phyloP scores from a whole-genome alignment of 2,113 vertebrate genomes.

The Egretta garzetta region DNA sequence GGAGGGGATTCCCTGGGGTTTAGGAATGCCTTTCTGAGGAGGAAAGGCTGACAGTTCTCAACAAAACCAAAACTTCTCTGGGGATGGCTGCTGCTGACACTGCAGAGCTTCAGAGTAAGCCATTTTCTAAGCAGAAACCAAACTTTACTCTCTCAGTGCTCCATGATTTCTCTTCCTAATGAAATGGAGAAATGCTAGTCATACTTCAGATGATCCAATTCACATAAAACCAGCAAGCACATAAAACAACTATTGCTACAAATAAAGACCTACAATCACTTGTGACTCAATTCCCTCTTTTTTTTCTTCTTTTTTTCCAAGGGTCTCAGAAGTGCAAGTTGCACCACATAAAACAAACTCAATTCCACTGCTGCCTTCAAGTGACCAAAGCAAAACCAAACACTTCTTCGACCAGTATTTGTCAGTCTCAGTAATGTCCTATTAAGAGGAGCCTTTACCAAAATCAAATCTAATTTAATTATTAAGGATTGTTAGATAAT shows the following conservation, averaged over 20 bases:
- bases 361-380: not conserved
- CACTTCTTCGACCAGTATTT: not conserved
- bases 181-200: constrained; percentile 5
- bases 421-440: not conserved
- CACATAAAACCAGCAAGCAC: not conserved
- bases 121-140: constrained; percentile 27
- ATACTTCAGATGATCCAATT: not conserved
- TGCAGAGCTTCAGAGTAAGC: not conserved
- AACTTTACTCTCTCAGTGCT: not conserved
- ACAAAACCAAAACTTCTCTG: not conserved
- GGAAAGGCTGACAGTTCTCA: constrained; percentile 19
- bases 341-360: not conserved
- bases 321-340: not conserved
- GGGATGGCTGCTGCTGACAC: not conserved
- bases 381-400: not conserved
- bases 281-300: not conserved
- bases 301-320: not conserved
- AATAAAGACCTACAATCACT: not conserved
- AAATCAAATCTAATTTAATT: not conserved
- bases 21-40: constrained; percentile 46
- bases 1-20: constrained; percentile 56
- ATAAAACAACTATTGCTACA: not conserved
- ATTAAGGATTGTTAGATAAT: not conserved
- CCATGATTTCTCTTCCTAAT: not conserved
- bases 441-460: not conserved